phyloP scores from a whole-genome alignment of 2,888 invertebrate genomes.

The Tetropium fuscum region DNA sequence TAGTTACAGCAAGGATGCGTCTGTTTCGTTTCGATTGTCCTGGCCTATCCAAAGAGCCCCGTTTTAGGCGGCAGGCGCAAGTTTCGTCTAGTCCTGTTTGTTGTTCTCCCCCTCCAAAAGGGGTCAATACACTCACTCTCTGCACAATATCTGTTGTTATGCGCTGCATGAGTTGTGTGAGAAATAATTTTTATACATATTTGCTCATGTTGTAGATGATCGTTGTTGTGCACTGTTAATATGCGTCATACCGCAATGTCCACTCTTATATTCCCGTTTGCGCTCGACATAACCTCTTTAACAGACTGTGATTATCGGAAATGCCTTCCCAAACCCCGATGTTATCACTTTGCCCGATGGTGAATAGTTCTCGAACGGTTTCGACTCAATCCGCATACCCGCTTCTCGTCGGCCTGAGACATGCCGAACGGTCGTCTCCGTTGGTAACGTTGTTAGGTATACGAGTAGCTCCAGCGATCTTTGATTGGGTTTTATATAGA shows the following conservation, averaged over 20 bases:
- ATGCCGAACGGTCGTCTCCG: background rate
- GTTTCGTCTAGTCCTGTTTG: conserved; percentile 34
- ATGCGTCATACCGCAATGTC: conserved; percentile 63
- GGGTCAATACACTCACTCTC: conserved; percentile 52
- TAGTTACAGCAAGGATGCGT: too few species aligned
- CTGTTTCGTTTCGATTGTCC: conserved; percentile 23
- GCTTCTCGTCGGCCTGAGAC: background rate
- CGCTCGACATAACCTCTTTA: conserved; percentile 61
- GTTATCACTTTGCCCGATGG: conserved; percentile 55
- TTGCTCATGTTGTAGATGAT: conserved; percentile 64
- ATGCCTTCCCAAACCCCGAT: conserved; percentile 65
- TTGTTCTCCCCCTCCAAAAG: conserved; percentile 43
- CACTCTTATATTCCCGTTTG: conserved; percentile 58
- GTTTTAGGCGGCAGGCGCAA: conserved; percentile 32
- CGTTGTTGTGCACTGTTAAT: conserved; percentile 64
- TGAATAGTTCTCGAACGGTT: conserved; percentile 35
- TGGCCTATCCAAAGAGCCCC: conserved; percentile 27
- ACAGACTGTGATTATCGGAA: conserved; percentile 69
- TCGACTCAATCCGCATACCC: conserved; percentile 33
- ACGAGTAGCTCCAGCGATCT: too few species aligned
- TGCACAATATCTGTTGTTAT: conserved; percentile 61
- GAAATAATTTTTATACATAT: conserved; percentile 60
- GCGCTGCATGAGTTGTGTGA: conserved; percentile 62
- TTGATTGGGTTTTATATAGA: too few species aligned
- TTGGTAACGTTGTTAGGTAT: too few species aligned